Evolutionary conservation across 2,797 vertebrate species (phyloP).

Genomic region (Manis javanica): DNA sequence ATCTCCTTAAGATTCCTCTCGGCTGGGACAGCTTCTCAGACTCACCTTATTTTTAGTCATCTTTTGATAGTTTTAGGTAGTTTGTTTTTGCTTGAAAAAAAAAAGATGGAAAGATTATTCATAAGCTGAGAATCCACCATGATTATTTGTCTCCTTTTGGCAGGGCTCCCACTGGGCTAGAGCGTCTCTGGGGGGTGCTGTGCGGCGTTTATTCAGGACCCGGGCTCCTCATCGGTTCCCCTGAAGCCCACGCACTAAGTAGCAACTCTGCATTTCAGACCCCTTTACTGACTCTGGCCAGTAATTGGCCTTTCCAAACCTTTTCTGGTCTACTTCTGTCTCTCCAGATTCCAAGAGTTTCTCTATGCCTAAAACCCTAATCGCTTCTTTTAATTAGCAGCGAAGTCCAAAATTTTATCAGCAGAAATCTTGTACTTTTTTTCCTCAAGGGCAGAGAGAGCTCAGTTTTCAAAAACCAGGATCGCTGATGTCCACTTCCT

Average conservation of each 20-base stretch:
- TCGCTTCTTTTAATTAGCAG: constrained; percentile 7
- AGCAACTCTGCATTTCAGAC: background rate
- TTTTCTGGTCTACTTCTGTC: constrained; percentile 1
- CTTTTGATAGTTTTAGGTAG: background rate
- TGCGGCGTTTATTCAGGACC: too few relatives aligned
- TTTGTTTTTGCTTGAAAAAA: background rate
- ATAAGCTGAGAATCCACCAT: background rate
- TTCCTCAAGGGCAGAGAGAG: constrained; percentile 10
- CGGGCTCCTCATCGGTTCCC: background rate
- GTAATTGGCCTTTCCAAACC: background rate
- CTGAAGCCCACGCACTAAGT: background rate
- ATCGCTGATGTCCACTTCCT: background rate
- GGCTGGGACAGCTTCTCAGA: background rate
- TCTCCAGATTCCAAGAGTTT: constrained; percentile 36
- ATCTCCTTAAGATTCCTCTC: background rate
- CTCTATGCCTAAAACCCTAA: background rate
- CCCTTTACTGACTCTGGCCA: background rate
- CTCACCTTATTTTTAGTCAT: background rate
- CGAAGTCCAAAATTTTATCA: constrained; percentile 4
- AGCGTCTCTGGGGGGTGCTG: background rate
- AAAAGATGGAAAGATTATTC: background rate
- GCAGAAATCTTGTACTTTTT: background rate
- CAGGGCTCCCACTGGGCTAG: background rate
- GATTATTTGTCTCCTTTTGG: background rate
- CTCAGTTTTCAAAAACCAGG: background rate